Conservation (phyloP, 2,888 invertebrate genomes). For the Mythimna ferrago region DNA sequence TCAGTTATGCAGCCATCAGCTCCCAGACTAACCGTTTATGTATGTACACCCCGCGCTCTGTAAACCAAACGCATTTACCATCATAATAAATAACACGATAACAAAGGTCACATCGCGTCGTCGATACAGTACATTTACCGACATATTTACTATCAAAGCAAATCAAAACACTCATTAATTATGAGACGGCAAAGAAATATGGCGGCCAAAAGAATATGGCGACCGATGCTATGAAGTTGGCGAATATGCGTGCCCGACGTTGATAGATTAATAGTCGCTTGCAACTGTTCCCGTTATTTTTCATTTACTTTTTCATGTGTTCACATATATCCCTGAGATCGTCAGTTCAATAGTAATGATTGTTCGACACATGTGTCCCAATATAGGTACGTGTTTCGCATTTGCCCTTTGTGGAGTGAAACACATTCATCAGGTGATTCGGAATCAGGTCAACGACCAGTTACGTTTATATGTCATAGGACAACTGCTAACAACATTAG, state of each 20-base stretch:
- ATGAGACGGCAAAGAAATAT: constrained; percentile 63
- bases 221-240: constrained; percentile 63
- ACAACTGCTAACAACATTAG: too few species aligned
- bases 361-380: constrained; percentile 39
- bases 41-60: constrained; percentile 54
- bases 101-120: constrained; percentile 61
- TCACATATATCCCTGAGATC: constrained; percentile 28
- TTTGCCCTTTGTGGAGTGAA: constrained; percentile 35
- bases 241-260: constrained; percentile 61
- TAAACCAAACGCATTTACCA: constrained; percentile 57
- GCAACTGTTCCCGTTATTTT: constrained; percentile 57
- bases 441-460: constrained; percentile 38
- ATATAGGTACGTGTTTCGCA: constrained; percentile 38
- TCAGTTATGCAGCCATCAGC: not conserved
- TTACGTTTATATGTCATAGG: not conserved
- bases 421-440: constrained; percentile 51
- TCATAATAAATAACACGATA: constrained; percentile 68
- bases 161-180: constrained; percentile 64
- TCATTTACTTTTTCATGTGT: constrained; percentile 44
- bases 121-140: constrained; percentile 67
- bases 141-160: constrained; percentile 72
- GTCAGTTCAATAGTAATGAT: constrained; percentile 37
- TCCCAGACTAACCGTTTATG: constrained; percentile 37
- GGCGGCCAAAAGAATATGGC: constrained; percentile 47
- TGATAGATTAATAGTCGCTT: constrained; percentile 61